A percentile compares a stretch with the other conserved stretches of the same genome.
Evolutionary conservation across 1,140 invertebrate genomes (phyloP).

Genomic region (Drepana arcuata): DNA sequence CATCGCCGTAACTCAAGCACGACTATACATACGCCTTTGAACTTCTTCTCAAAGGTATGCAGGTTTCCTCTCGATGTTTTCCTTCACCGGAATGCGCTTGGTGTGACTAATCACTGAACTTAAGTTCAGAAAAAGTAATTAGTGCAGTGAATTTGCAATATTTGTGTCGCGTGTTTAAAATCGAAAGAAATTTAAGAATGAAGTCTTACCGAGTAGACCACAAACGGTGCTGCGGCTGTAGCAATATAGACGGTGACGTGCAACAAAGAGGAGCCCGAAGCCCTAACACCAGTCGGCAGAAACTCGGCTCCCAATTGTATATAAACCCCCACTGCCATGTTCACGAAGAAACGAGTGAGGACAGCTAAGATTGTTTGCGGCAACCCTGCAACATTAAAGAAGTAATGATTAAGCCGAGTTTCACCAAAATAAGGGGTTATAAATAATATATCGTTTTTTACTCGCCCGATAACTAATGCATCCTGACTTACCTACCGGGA

Average conservation of each 20-base stretch:
- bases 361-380: slow-evolving; percentile 27
- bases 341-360: slow-evolving; percentile 30
- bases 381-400: slow-evolving; percentile 16
- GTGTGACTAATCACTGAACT: too few species aligned
- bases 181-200: too few species aligned
- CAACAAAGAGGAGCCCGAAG: slow-evolving; percentile 73
- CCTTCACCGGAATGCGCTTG: too few species aligned
- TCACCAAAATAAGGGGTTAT: background rate
- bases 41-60: too few species aligned
- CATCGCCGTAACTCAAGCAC: too few species aligned
- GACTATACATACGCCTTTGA: too few species aligned
- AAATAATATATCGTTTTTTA: background rate
- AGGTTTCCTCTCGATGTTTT: too few species aligned
- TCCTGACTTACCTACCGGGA: slow-evolving; percentile 25
- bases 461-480: background rate
- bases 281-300: slow-evolving; percentile 76
- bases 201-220: slow-evolving; percentile 46
- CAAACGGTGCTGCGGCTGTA: slow-evolving; percentile 38
- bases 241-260: slow-evolving; percentile 71
- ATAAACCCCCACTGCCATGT: slow-evolving; percentile 36
- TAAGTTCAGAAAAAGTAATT: too few species aligned
- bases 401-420: background rate
- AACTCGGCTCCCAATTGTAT: slow-evolving; percentile 41
- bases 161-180: too few species aligned
- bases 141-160: too few species aligned